Evolutionary conservation across 2,113 vertebrate genomes (phyloP).

Genomic region (Dromiciops gliroides): DNA sequence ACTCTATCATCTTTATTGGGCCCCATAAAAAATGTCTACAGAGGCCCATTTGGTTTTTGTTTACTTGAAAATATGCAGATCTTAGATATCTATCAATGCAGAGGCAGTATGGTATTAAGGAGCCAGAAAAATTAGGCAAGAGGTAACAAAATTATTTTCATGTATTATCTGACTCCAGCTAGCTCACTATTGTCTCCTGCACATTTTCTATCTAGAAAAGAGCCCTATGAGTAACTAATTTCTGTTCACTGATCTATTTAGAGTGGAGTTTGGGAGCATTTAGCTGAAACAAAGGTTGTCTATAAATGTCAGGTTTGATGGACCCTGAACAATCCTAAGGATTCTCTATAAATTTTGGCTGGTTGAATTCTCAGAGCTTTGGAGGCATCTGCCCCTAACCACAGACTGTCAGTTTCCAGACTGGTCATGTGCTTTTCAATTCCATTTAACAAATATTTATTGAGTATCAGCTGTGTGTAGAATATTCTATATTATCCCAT

Average conservation of each 20-base stretch:
- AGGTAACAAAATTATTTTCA: background rate
- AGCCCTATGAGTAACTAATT: slow-evolving; percentile 49
- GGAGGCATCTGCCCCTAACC: background rate
- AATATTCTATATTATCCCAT: background rate
- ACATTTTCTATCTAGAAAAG: slow-evolving; percentile 56
- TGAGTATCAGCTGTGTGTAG: background rate
- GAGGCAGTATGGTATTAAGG: background rate
- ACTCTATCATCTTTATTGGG: background rate
- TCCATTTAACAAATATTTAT: background rate
- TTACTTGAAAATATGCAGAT: background rate
- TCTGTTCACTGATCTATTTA: background rate
- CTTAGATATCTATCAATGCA: background rate
- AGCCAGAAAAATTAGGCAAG: background rate
- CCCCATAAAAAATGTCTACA: background rate
- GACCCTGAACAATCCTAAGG: background rate
- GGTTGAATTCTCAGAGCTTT: background rate
- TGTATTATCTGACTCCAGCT: background rate
- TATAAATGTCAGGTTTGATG: background rate
- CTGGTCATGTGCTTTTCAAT: background rate
- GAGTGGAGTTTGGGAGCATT: background rate
- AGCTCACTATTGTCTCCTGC: slow-evolving; percentile 60
- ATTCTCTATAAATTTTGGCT: background rate
- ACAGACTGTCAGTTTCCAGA: background rate
- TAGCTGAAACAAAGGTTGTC: background rate
- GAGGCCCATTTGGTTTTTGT: background rate